Evolutionary conservation across 1,140 invertebrate genomes (phyloP).

Genomic region (Bombus balteatus): DNA sequence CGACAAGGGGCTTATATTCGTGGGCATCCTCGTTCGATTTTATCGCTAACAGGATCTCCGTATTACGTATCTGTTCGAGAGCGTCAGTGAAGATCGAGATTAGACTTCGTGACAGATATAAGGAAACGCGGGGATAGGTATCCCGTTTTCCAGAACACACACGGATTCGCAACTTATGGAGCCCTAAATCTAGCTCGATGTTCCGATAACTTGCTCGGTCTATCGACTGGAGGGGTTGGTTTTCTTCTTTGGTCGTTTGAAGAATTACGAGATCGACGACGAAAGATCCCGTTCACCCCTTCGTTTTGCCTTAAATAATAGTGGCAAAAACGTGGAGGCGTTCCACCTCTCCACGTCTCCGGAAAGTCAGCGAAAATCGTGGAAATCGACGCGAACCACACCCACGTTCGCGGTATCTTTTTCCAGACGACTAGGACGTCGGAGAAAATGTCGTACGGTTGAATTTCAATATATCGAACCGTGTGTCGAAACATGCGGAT

Average conservation of each 20-base stretch:
- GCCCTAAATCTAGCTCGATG: slow-evolving; percentile 57
- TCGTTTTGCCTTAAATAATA: slow-evolving; percentile 37
- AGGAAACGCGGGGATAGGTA: slow-evolving; percentile 16
- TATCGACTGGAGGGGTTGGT: slow-evolving; percentile 3
- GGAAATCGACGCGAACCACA: slow-evolving; percentile 17
- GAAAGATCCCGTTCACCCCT: background rate
- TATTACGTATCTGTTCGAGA: slow-evolving; percentile 40
- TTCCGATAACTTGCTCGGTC: slow-evolving; percentile 47
- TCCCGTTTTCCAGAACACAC: slow-evolving; percentile 38
- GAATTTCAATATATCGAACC: slow-evolving; percentile 4
- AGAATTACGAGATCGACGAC: slow-evolving; percentile 19
- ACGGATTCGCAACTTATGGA: slow-evolving; percentile 41
- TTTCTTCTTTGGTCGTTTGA: slow-evolving; percentile 31
- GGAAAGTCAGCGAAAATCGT: slow-evolving; percentile 31
- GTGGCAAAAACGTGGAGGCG: background rate
- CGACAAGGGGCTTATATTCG: background rate
- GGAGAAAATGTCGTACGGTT: background rate
- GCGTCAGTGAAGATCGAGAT: slow-evolving; percentile 47
- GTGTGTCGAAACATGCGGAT: background rate
- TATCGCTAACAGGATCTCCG: slow-evolving; percentile 12
- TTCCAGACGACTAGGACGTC: background rate
- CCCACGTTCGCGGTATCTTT: background rate
- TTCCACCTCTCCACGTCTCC: background rate
- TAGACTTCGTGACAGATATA: slow-evolving; percentile 40
- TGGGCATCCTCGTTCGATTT: background rate